These are phyloP conservation scores for Alces alces DNA, from an alignment of 2,113 vertebrate species.

Conservation along the genomic window DNA sequence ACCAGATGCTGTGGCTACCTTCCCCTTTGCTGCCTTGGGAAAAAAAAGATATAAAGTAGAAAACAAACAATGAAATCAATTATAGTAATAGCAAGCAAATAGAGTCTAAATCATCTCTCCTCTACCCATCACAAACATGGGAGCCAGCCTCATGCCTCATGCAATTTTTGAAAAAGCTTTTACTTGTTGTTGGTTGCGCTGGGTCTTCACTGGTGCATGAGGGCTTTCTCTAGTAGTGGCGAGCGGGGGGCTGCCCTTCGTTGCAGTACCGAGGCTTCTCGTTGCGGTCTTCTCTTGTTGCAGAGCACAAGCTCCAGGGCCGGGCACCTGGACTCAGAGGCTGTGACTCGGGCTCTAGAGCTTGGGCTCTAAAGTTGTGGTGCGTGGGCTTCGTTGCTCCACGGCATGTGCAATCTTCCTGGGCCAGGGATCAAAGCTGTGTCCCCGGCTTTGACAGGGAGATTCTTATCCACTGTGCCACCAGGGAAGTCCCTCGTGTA, in stretches of 20 bases:
- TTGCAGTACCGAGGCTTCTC: not conserved
- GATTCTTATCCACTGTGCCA: not conserved
- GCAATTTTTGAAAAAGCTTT: rapidly evolving
- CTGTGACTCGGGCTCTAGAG: not conserved
- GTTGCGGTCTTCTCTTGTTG: not conserved
- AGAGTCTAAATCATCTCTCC: not conserved
- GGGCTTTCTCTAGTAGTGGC: not conserved
- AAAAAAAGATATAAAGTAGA: not conserved
- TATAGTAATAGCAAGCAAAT: not conserved
- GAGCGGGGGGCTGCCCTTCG: not conserved
- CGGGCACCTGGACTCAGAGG: rapidly evolving
- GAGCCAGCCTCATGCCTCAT: not conserved
- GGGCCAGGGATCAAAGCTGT: not conserved
- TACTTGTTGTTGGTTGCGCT: not conserved
- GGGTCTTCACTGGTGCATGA: not conserved
- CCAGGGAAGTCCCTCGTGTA: not conserved
- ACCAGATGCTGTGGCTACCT: not conserved
- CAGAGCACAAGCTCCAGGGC: not conserved
- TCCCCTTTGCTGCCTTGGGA: not conserved
- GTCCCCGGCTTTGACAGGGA: not conserved
- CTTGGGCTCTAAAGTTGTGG: not conserved
- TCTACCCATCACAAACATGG: too few species aligned
- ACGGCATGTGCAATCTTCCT: not conserved
- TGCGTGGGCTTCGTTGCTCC: not conserved
- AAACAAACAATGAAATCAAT: not conserved